Conservation (phyloP, 2,888 invertebrate species). For the Idaea aversata region DNA sequence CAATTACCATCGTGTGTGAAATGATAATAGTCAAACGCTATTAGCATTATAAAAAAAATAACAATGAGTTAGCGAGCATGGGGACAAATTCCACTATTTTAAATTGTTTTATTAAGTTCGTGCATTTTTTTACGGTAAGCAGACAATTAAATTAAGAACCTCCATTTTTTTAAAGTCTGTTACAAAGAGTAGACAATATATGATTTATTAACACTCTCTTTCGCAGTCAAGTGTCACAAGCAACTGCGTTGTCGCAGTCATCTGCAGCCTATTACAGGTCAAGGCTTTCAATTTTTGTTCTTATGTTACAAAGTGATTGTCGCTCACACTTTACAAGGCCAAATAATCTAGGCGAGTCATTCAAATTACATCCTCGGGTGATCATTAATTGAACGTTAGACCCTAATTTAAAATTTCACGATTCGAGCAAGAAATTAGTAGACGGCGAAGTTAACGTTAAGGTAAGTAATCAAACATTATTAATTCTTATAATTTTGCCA, state of each 20-base stretch:
- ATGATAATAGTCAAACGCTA: too few relatives aligned
- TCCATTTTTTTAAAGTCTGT: background rate
- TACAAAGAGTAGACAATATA: conserved; percentile 27
- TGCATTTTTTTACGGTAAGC: too few relatives aligned
- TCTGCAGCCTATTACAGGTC: conserved; percentile 35
- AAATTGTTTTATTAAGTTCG: too few relatives aligned
- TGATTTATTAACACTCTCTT: conserved; percentile 38
- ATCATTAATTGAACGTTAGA: conserved; percentile 41
- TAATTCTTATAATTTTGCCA: conserved; percentile 6
- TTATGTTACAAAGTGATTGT: conserved; percentile 45
- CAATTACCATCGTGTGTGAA: too few relatives aligned
- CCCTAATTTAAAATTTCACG: conserved; percentile 64
- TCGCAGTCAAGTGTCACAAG: conserved; percentile 44
- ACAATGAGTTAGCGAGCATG: too few relatives aligned
- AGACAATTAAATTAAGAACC: background rate
- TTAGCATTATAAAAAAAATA: too few relatives aligned
- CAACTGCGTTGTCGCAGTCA: conserved; percentile 25
- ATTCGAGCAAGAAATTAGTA: conserved; percentile 37
- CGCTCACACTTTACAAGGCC: conserved; percentile 42
- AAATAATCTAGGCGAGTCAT: conserved; percentile 28
- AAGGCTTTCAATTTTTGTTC: conserved; percentile 45
- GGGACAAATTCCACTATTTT: too few relatives aligned
- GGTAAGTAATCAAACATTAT: conserved; percentile 19
- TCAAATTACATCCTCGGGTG: conserved; percentile 35
- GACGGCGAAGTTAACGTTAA: background rate